These are phyloP conservation scores for Acleris literana DNA, from an alignment of 2,888 invertebrate species.

Conservation along the genomic window DNA sequence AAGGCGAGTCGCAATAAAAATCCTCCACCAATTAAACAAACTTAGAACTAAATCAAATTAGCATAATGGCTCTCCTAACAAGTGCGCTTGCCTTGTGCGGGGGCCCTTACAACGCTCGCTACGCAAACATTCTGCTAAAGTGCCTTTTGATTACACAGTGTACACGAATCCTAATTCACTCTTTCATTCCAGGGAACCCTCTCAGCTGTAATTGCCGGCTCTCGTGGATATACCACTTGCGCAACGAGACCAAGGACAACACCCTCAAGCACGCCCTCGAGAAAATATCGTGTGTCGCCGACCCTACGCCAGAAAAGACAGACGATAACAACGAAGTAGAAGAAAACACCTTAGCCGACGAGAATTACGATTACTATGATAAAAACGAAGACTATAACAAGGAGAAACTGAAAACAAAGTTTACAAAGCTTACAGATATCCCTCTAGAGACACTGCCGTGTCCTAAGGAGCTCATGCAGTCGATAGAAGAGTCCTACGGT, in stretches of 20 bases:
- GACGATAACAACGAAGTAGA: slow-evolving; percentile 56
- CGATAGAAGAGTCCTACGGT: slow-evolving; percentile 72
- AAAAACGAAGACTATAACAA: slow-evolving; percentile 66
- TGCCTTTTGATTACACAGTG: slow-evolving; percentile 31
- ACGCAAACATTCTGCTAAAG: slow-evolving; percentile 27
- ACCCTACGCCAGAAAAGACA: slow-evolving; percentile 62
- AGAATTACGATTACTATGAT: slow-evolving; percentile 74
- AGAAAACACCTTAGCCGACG: slow-evolving; percentile 62
- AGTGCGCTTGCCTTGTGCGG: slow-evolving; percentile 9
- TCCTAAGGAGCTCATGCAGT: slow-evolving; percentile 74
- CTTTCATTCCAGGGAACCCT: slow-evolving; percentile 87
- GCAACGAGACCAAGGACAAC: slow-evolving; percentile 88
- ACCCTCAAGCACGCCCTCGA: slow-evolving; percentile 87
- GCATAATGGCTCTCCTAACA: slow-evolving; percentile 2
- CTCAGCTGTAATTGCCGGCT: slow-evolving; percentile 93
- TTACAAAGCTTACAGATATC: slow-evolving; percentile 69
- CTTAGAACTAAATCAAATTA: slow-evolving; percentile 2
- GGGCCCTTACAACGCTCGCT: slow-evolving; percentile 9
- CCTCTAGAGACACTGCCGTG: slow-evolving; percentile 74
- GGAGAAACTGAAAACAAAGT: slow-evolving; percentile 57
- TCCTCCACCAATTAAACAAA: neutral
- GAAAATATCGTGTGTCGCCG: slow-evolving; percentile 88
- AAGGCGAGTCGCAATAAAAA: too few species aligned
- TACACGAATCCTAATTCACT: slow-evolving; percentile 29
- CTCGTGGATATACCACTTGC: slow-evolving; percentile 90